A percentile compares a stretch with the other conserved stretches of the same genome.
These are phyloP conservation scores for Dolichoris vasculosae DNA, from an alignment of 1,140 invertebrate genomes.

Conservation along the genomic window DNA sequence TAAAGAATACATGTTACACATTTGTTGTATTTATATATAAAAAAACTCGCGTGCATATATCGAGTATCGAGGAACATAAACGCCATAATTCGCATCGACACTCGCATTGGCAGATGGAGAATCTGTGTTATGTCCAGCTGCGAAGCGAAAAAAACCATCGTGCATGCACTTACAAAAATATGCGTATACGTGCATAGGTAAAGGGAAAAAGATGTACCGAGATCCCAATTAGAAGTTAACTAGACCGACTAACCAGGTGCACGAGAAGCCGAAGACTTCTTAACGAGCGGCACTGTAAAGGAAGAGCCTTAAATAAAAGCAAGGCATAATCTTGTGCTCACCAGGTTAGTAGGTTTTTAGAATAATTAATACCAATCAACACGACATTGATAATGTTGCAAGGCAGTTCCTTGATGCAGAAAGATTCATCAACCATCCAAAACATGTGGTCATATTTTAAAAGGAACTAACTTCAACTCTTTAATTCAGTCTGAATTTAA, in stretches of 20 bases:
- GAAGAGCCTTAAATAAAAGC: too few relatives aligned
- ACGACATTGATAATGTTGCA: not conserved
- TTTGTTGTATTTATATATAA: too few relatives aligned
- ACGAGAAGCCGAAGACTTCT: not conserved
- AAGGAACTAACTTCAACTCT: not conserved
- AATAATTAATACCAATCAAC: not conserved
- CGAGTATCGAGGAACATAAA: not conserved
- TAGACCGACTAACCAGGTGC: conserved; percentile 32
- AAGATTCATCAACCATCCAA: not conserved
- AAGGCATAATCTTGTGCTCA: not conserved
- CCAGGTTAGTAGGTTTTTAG: not conserved
- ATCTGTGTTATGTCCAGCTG: conserved; percentile 19
- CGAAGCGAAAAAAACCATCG: conserved; percentile 34
- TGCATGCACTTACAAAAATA: not conserved
- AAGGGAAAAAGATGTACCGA: not conserved
- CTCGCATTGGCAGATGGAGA: not conserved
- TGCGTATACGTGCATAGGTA: not conserved
- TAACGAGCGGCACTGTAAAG: not conserved
- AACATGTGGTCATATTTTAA: not conserved
- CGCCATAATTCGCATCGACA: not conserved
- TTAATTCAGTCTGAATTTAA: not conserved
- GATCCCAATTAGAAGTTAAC: conserved; percentile 46
- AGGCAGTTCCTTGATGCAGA: too few relatives aligned
- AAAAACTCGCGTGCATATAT: not conserved
- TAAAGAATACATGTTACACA: not conserved